Conservation (phyloP, 2,113 vertebrate species). For the Eleginops maclovinus region DNA sequence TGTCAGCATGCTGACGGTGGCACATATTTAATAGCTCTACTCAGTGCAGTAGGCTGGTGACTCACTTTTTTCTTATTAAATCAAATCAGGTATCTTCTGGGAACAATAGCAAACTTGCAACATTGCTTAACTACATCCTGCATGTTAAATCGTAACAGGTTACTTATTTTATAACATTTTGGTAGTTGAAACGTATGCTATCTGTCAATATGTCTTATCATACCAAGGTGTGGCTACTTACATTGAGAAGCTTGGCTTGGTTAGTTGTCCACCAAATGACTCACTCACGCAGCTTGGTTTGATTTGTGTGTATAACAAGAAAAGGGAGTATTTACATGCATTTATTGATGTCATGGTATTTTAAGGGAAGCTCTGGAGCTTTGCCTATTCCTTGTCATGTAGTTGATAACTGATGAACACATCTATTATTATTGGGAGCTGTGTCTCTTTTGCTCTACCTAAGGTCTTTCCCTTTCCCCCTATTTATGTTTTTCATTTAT, state of each 20-base stretch:
- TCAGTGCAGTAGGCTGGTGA: not conserved
- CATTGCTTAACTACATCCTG: not conserved
- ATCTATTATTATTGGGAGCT: not conserved
- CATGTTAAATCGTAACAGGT: not conserved
- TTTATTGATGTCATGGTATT: not conserved
- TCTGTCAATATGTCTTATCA: not conserved
- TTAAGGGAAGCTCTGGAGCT: not conserved
- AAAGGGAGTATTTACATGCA: not conserved
- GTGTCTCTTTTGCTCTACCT: not conserved
- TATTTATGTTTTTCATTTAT: too few relatives aligned
- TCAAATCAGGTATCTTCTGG: not conserved
- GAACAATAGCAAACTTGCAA: not conserved
- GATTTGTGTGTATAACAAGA: not conserved
- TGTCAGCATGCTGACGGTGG: not conserved
- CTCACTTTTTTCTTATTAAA: not conserved
- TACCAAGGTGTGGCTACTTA: conserved; percentile 10
- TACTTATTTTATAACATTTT: not conserved
- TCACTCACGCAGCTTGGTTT: not conserved
- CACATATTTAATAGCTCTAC: not conserved
- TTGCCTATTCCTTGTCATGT: not conserved
- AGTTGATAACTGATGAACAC: not conserved
- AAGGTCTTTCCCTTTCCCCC: not conserved
- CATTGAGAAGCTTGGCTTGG: not conserved
- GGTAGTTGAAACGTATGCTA: not conserved
- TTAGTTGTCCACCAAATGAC: not conserved